These are phyloP conservation scores for Oreochromis tanganicae DNA, from an alignment of 2,113 vertebrate species.

Conservation along the genomic window DNA sequence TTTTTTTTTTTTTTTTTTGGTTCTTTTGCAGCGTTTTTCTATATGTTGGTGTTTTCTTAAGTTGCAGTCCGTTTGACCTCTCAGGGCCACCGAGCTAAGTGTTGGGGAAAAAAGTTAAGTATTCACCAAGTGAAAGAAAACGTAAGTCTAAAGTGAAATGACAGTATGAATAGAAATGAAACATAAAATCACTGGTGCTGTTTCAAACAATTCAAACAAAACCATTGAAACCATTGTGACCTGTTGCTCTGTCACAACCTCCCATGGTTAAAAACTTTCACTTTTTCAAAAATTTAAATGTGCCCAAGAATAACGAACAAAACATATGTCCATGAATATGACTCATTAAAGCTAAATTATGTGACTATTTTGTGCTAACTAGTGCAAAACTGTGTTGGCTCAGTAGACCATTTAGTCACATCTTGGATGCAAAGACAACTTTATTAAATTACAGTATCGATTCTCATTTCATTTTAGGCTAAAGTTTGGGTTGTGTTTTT, in stretches of 20 bases:
- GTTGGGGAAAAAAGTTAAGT: neutral
- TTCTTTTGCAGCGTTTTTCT: no score
- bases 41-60: neutral
- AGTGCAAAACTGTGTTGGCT: neutral
- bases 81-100: neutral
- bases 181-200: neutral
- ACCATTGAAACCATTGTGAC: neutral
- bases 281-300: neutral
- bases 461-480: neutral
- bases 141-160: neutral
- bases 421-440: neutral
- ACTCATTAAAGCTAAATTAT: neutral
- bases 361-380: neutral
- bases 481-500: neutral
- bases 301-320: neutral
- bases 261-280: neutral
- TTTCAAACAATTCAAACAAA: neutral
- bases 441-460: accelerated
- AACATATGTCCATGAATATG: neutral
- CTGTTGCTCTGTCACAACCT: neutral
- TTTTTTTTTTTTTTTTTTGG: neutral
- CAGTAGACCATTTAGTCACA: neutral
- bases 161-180: neutral
- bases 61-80: neutral
- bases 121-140: neutral